Evolutionary conservation across 2,113 vertebrate genomes (phyloP), one percentile per base, ranked within the genome.

Genomic region (Indicator indicator): DNA sequence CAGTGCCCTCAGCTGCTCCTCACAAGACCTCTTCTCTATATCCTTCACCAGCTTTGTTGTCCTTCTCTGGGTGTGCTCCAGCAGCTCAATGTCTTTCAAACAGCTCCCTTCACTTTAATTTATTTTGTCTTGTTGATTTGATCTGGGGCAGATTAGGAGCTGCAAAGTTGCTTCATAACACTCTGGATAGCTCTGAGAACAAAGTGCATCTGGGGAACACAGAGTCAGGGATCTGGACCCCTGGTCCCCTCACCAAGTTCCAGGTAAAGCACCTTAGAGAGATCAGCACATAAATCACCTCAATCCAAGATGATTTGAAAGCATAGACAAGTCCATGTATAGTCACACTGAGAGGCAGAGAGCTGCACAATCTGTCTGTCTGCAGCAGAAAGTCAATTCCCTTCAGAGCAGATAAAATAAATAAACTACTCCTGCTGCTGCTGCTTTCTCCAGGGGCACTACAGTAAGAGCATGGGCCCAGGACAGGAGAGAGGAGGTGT

Each of bases 331-430:
- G 80, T 40, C 94, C 93, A 79, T 90, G 89, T 93, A 88, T 89
- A 95, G 94, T 86, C 89, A 94, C 56, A 65, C 12, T 0, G 4
- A 83, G 81, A 92, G 59, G 21, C 83, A 69, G 85, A 75, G 75
- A 94, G 74, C 71, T 71, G 44, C 75, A 54, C 79, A 33, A 89
- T 77, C 89, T 2, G 4, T 84, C 90, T 85, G 67, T 46, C 84
- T 80, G 87, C 82, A 76, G 79, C 78, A 89, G 83, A 94, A 85
- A 94, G 52, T 60, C 78, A 91, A 88, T 95, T 94, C 96, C 91
- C 93, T 77, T 30, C 14, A 87, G 92, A 81, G 20, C 20, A 65
- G 2, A 48, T 55, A 79, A 94, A 95, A 89, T 48, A 90, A 75
- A 55, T 50, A 74, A 83, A 82, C 1, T 24, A 12, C 15, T 65